These are phyloP conservation scores for Pandemis cinnamomeana DNA, from an alignment of 2,888 invertebrate species.

Conservation along the genomic window DNA sequence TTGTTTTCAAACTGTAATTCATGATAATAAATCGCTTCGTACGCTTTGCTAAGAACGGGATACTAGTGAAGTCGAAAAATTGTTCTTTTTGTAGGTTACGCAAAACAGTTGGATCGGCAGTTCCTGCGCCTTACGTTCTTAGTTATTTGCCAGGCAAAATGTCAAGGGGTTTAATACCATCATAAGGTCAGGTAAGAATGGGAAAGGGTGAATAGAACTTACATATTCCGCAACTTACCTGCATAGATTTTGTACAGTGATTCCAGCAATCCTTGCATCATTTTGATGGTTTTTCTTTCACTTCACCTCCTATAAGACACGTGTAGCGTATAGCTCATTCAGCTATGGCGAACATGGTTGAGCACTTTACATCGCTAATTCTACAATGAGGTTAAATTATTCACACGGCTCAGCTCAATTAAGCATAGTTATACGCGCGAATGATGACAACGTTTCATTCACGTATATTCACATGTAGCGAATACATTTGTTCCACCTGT, in stretches of 20 bases:
- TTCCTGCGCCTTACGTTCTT: constrained; percentile 3
- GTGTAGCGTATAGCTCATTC: constrained; percentile 42
- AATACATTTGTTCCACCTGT: constrained; percentile 41
- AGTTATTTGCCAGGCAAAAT: neutral
- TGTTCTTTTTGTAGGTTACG: neutral
- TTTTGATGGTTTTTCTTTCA: constrained; percentile 63
- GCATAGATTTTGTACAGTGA: constrained; percentile 78
- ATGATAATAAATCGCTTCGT: constrained; percentile 32
- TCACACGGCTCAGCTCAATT: constrained; percentile 35
- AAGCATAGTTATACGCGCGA: constrained; percentile 32
- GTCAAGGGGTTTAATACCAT: constrained; percentile 4
- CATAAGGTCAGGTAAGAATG: neutral
- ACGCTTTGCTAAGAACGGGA: constrained; percentile 6
- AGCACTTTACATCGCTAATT: constrained; percentile 32
- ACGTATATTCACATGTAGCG: constrained; percentile 35
- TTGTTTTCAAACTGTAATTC: constrained; percentile 30
- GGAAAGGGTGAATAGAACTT: neutral
- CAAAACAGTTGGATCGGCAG: constrained; percentile 6
- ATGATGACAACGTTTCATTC: constrained; percentile 40
- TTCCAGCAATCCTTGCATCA: constrained; percentile 82
- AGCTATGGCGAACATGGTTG: constrained; percentile 26
- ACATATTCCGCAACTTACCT: constrained; percentile 61
- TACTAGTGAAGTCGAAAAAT: constrained; percentile 5
- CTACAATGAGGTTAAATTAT: constrained; percentile 39
- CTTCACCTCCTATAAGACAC: constrained; percentile 54